Conservation (phyloP, 2,113 vertebrate species). For the Nicator chloris region DNA sequence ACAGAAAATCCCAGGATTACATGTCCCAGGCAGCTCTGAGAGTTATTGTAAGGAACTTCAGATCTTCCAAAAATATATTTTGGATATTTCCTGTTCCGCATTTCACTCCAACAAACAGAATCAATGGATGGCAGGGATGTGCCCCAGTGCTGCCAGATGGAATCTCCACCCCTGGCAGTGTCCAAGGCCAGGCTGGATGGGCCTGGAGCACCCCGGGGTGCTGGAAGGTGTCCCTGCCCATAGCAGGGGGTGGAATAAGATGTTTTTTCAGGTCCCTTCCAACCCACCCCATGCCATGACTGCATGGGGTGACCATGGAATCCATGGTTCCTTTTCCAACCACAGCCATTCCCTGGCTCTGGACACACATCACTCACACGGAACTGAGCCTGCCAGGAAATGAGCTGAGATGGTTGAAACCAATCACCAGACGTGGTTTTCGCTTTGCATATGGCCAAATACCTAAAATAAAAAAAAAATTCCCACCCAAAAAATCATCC, state of each 20-base stretch:
- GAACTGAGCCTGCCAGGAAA: not conserved
- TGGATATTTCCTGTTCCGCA: not conserved
- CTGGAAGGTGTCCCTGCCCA: not conserved
- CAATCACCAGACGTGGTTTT: not conserved
- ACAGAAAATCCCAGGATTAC: not conserved
- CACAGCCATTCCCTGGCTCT: not conserved
- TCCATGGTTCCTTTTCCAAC: not conserved
- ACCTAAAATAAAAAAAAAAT: too few species aligned
- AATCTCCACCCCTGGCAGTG: not conserved
- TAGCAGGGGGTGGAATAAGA: not conserved
- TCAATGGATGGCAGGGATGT: not conserved
- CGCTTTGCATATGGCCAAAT: not conserved
- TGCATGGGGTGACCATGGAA: not conserved
- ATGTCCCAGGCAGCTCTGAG: not conserved
- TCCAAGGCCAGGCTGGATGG: not conserved
- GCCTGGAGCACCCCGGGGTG: not conserved
- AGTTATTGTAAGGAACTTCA: not conserved
- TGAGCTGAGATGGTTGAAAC: not conserved
- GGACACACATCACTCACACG: not conserved
- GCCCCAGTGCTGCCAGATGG: not conserved
- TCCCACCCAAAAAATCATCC: rapidly evolving
- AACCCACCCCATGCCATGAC: too few species aligned
- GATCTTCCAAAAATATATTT: not conserved
- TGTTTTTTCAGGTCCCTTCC: not conserved
- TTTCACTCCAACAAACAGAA: not conserved